These are phyloP conservation scores for Montipora capitata DNA, from an alignment of 92 coral and sea anemone species.

Conservation along the genomic window DNA sequence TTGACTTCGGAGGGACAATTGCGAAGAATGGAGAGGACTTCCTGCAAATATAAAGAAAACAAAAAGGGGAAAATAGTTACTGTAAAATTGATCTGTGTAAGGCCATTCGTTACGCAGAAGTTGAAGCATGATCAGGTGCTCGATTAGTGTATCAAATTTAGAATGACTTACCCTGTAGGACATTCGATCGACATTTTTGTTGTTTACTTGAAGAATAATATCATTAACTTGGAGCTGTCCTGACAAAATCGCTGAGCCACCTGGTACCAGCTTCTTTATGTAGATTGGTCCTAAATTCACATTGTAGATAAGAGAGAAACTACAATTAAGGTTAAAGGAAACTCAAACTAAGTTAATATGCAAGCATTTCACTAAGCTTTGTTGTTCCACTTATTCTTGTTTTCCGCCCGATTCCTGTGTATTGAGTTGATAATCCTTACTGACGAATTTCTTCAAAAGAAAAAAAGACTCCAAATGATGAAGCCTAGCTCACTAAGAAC, in stretches of 20 bases:
- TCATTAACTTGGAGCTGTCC: conserved; percentile 98
- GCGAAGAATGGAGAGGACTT: conserved; percentile 95
- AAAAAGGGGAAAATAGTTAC: neutral
- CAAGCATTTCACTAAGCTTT: neutral
- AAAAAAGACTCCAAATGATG: no score
- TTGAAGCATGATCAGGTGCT: no score
- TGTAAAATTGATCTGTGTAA: no score
- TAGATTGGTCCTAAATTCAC: conserved; percentile 84
- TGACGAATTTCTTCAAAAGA: no score
- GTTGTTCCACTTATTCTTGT: no score
- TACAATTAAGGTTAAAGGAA: neutral
- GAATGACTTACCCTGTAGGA: conserved; percentile 84
- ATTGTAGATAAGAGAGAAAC: no score
- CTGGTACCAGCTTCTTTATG: conserved; percentile 94
- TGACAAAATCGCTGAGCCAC: conserved; percentile 94
- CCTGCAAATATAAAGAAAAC: conserved; percentile 58
- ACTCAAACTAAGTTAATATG: neutral
- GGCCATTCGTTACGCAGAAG: no score
- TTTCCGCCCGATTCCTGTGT: no score
- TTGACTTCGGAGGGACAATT: conserved; percentile 98
- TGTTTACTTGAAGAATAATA: conserved; percentile 90
- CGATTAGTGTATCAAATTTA: neutral
- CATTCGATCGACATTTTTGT: conserved; percentile 90
- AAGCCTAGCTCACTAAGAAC: no score
- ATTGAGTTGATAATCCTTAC: no score